Conservation (phyloP, 2,113 vertebrate species). For the Ellobius talpinus region DNA sequence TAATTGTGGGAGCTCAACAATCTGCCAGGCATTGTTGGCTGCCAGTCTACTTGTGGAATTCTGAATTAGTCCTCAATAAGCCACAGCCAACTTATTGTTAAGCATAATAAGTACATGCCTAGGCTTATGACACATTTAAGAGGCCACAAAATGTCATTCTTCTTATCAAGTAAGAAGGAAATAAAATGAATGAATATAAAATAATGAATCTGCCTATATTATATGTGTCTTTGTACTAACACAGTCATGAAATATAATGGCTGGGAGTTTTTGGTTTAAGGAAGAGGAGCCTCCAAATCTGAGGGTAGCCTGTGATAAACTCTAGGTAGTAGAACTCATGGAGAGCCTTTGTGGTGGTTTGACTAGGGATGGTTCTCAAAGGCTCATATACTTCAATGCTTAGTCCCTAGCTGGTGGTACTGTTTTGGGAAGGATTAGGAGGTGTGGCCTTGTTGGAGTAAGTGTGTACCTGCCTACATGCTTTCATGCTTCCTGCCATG, state of each 20-base stretch:
- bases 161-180: not conserved
- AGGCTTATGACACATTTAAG: not conserved
- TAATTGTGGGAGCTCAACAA: slow-evolving; percentile 43
- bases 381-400: not conserved
- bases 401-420: not conserved
- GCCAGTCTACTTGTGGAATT: slow-evolving; percentile 37
- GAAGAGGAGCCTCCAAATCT: not conserved
- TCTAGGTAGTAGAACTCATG: not conserved
- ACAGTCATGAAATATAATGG: not conserved
- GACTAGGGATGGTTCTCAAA: not conserved
- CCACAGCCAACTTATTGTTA: not conserved
- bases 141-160: not conserved
- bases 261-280: not conserved
- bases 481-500: not conserved
- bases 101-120: not conserved
- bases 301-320: not conserved
- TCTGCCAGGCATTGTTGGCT: slow-evolving; percentile 51
- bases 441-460: not conserved
- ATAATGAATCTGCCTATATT: not conserved
- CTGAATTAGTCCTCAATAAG: slow-evolving; percentile 19
- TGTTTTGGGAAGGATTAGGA: not conserved
- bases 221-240: not conserved
- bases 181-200: slow-evolving; percentile 17
- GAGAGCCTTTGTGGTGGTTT: not conserved
- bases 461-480: not conserved